Percentiles rank a stretch among this genome's conserved stretches.
These are phyloP conservation scores for Acropternis orthonyx DNA, from an alignment of 2,797 vertebrate genomes.

Conservation along the genomic window DNA sequence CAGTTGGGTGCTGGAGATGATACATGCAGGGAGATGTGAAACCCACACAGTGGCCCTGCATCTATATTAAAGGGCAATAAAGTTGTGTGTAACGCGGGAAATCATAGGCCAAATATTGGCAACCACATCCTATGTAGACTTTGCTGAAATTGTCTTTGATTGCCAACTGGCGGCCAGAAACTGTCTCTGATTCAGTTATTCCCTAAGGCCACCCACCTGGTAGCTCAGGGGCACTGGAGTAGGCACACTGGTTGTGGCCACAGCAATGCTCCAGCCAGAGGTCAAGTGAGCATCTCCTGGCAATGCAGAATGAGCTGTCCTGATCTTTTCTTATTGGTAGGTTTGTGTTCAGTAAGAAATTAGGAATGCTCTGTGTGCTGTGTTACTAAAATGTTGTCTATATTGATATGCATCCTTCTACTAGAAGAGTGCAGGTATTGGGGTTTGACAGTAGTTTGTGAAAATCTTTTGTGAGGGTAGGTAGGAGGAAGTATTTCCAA, in stretches of 20 bases:
- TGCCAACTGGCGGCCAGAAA: neutral
- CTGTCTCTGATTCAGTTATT: neutral
- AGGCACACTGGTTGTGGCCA: neutral
- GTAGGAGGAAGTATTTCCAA: neutral
- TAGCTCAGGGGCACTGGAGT: neutral
- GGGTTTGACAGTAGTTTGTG: neutral
- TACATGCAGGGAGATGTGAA: neutral
- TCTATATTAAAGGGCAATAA: neutral
- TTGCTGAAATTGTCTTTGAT: neutral
- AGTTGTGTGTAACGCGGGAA: neutral
- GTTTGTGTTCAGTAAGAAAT: neutral
- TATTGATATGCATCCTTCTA: neutral
- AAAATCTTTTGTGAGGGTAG: neutral
- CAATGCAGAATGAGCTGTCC: neutral
- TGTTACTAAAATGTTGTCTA: fast-evolving
- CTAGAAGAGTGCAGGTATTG: neutral
- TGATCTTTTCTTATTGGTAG: neutral
- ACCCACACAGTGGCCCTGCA: neutral
- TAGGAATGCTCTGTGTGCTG: neutral
- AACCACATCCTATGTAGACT: neutral
- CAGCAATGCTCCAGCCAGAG: neutral
- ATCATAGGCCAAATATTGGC: neutral
- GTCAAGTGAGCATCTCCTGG: neutral
- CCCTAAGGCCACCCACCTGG: neutral
- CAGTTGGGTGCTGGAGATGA: neutral